Percentiles rank a stretch among this genome's conserved stretches.
Evolutionary conservation across 1,140 invertebrate species (phyloP).

Genomic region (Trichonephila inaurata): DNA sequence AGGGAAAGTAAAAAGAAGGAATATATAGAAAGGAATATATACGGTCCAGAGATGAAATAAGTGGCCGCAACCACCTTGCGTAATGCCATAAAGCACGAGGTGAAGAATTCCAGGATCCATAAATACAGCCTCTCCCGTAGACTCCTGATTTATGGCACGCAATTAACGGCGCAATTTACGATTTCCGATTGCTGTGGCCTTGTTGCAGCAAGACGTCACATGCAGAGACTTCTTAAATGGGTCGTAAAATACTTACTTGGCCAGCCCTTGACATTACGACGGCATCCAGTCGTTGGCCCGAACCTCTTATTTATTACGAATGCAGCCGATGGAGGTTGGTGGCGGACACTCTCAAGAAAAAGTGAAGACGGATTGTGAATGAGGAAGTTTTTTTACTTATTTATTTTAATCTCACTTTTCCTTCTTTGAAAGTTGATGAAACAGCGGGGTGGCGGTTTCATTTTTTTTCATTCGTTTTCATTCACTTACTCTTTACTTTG

Average conservation of each 20-base stretch:
- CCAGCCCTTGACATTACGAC: neutral
- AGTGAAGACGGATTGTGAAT: too few species aligned
- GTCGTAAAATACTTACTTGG: neutral
- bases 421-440: too few species aligned
- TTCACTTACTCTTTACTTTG: too few species aligned
- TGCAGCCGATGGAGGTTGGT: too few species aligned
- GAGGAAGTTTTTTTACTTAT: too few species aligned
- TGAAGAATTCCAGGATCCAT: constrained; percentile 33
- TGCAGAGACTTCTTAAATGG: constrained; percentile 7
- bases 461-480: too few species aligned
- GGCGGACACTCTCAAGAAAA: too few species aligned
- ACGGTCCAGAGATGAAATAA: neutral
- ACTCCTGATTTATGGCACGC: neutral
- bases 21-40: too few species aligned
- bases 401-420: too few species aligned
- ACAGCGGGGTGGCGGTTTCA: too few species aligned
- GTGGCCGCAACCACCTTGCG: neutral
- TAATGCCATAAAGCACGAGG: neutral
- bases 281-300: constrained; percentile 4
- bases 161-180: constrained; percentile 46
- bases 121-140: constrained; percentile 8
- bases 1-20: too few species aligned
- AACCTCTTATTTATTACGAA: neutral
- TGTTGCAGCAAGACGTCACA: constrained; percentile 2
- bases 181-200: constrained; percentile 32